Evolutionary conservation across 2,888 invertebrate species (phyloP).

Genomic region (Hymenopus coronatus): DNA sequence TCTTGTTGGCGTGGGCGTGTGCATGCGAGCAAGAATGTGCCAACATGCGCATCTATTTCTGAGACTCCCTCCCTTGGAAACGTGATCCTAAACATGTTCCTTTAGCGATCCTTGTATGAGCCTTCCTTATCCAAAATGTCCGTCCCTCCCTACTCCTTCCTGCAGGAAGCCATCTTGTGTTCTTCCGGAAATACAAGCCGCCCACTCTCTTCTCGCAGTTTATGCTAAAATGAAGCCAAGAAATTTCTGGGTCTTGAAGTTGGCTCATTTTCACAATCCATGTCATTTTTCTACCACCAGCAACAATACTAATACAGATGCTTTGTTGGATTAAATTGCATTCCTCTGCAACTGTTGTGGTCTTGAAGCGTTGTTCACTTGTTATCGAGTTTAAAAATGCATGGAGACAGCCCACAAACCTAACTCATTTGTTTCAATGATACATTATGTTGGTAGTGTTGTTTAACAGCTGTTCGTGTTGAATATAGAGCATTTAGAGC

Average conservation of each 20-base stretch:
- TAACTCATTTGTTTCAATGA: too few species aligned
- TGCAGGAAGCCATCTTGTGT: neutral
- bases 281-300: neutral
- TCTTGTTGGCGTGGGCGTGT: neutral
- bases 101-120: neutral
- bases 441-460: too few species aligned
- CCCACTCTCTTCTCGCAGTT: constrained; percentile 13
- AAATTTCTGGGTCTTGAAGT: neutral
- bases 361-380: too few species aligned
- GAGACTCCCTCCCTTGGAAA: neutral
- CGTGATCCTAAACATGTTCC: neutral
- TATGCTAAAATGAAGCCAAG: neutral
- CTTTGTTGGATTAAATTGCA: too few species aligned
- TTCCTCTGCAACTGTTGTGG: too few species aligned
- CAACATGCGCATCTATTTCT: neutral
- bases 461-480: too few species aligned
- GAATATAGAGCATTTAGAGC: too few species aligned
- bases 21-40: neutral
- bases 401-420: too few species aligned
- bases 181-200: constrained; percentile 21
- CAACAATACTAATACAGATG: too few species aligned
- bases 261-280: neutral
- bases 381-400: too few species aligned
- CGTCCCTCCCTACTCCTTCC: neutral
- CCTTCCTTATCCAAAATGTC: neutral